Evolutionary conservation across 2,113 vertebrate species (phyloP).

Genomic region (Hiodon tergisus): DNA sequence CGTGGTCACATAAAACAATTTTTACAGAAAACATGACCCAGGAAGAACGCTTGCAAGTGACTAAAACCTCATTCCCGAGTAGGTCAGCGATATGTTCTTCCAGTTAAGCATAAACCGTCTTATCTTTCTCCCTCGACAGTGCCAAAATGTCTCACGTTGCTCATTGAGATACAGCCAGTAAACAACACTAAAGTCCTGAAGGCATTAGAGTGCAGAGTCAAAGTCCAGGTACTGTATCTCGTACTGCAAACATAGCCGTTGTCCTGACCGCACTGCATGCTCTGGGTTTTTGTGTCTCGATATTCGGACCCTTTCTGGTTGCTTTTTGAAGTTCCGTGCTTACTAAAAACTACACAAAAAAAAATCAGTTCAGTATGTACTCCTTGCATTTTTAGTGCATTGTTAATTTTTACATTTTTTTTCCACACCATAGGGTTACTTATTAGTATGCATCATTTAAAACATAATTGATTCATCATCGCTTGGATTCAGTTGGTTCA

Average conservation of each 20-base stretch:
- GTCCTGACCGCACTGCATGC: too few relatives aligned
- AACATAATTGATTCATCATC: not conserved
- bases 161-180: slow-evolving; percentile 86
- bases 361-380: too few relatives aligned
- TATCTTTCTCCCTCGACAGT: slow-evolving; percentile 55
- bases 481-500: not conserved
- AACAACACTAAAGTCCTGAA: slow-evolving; percentile 92
- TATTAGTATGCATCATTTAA: not conserved
- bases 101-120: not conserved
- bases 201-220: slow-evolving; percentile 83
- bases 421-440: too few relatives aligned
- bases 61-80: too few relatives aligned
- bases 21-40: not conserved
- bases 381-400: too few relatives aligned
- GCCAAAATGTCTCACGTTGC: slow-evolving; percentile 79
- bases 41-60: not conserved
- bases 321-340: too few relatives aligned
- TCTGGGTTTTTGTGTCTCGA: too few relatives aligned
- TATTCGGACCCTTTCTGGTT: too few relatives aligned
- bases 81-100: not conserved
- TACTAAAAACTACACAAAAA: too few relatives aligned
- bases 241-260: not conserved
- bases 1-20: too few relatives aligned
- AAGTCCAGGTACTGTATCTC: slow-evolving; percentile 76
- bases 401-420: not conserved